A percentile compares a stretch with the other conserved stretches of the same genome.
phyloP scores from a whole-genome alignment of 2,113 vertebrate species.

The Gallinago jamesoni region DNA sequence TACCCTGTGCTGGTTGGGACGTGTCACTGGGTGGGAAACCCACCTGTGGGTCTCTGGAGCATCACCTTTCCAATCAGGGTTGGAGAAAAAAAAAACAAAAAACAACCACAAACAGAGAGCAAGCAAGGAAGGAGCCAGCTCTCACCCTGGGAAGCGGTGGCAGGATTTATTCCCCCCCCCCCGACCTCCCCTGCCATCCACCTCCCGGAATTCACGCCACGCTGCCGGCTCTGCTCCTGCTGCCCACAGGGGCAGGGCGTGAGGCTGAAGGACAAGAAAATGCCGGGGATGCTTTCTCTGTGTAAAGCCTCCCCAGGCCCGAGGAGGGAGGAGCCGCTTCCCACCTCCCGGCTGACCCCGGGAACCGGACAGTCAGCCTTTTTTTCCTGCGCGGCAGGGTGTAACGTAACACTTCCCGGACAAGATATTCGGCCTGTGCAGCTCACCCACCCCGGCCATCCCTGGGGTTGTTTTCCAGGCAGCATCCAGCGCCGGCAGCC shows the following conservation, averaged over 20 bases:
- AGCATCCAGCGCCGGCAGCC: rapidly evolving
- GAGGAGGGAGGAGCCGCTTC: constrained; percentile 27
- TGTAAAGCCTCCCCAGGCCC: neutral
- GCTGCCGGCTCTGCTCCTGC: neutral
- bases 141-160: neutral
- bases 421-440: neutral
- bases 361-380: constrained; percentile 65
- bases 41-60: rapidly evolving
- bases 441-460: neutral
- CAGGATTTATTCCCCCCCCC: neutral
- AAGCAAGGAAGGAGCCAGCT: neutral
- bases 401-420: constrained; percentile 33
- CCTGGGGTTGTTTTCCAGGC: neutral
- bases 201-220: neutral
- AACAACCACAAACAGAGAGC: neutral
- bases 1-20: neutral
- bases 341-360: constrained; percentile 6
- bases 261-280: constrained; percentile 19
- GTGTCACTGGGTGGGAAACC: neutral
- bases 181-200: neutral
- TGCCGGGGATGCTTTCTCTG: constrained; percentile 36
- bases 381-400: neutral
- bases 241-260: neutral
- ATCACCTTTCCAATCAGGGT: neutral
- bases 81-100: neutral